phyloP scores from a whole-genome alignment of 2,888 invertebrate species.

The Lasioglossum marginatum region DNA sequence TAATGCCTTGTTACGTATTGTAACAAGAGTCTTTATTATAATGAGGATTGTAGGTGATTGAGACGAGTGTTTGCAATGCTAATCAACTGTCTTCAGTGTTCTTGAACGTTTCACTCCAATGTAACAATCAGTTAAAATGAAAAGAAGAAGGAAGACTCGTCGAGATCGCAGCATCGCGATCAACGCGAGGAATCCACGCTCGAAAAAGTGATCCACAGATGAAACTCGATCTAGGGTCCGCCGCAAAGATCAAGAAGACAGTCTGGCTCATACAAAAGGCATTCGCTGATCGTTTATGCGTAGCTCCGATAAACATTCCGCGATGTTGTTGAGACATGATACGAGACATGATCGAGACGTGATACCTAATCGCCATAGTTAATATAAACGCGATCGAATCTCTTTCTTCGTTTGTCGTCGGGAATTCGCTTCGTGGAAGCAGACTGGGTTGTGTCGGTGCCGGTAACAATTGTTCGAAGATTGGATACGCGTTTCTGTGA shows the following conservation, averaged over 20 bases:
- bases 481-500: neutral
- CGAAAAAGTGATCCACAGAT: neutral
- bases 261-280: slow-evolving; percentile 23
- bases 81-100: neutral
- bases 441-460: neutral
- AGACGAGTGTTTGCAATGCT: neutral
- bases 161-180: neutral
- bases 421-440: slow-evolving; percentile 21
- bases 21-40: neutral
- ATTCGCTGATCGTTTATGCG: slow-evolving; percentile 21
- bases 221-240: slow-evolving; percentile 7
- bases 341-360: too few relatives aligned
- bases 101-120: neutral
- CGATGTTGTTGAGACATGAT: neutral
- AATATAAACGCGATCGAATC: slow-evolving; percentile 11
- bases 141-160: neutral
- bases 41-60: neutral
- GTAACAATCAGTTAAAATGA: neutral
- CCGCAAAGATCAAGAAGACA: neutral
- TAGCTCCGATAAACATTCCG: slow-evolving; percentile 40
- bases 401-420: slow-evolving; percentile 4
- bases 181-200: neutral
- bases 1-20: neutral
- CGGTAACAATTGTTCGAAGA: slow-evolving; percentile 19
- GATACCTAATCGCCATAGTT: slow-evolving; percentile 29